phyloP scores from a whole-genome alignment of 1,140 invertebrate species.

The Arion vulgaris region DNA sequence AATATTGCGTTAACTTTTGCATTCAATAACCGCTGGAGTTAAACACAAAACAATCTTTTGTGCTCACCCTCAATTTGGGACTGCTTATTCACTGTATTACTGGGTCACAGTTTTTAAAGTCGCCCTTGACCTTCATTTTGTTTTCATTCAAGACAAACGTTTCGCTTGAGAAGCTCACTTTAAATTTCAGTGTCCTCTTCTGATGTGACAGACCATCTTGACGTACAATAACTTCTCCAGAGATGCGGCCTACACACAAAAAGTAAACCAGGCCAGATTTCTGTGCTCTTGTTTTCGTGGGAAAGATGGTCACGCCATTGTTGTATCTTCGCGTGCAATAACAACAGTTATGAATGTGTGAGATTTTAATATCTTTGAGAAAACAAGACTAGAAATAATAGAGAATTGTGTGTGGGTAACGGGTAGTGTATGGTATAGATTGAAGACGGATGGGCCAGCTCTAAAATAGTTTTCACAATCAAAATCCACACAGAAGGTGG shows the following conservation, averaged over 20 bases:
- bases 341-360: neutral
- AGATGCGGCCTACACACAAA: neutral
- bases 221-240: neutral
- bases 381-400: neutral
- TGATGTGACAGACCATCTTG: neutral
- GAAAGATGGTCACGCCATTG: neutral
- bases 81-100: neutral
- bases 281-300: neutral
- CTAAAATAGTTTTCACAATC: neutral
- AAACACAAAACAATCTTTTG: neutral
- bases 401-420: neutral
- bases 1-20: neutral
- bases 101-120: neutral
- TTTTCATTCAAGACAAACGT: neutral
- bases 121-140: constrained; percentile 10
- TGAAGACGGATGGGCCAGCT: neutral
- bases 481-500: neutral
- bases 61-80: neutral
- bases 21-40: neutral
- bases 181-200: neutral
- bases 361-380: neutral
- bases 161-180: neutral
- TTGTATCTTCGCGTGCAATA: neutral
- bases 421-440: neutral
- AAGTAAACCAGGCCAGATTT: constrained; percentile 7